Evolutionary conservation across 2,888 invertebrate genomes (phyloP), one percentile per base, ranked within the genome.

Genomic region (Mimachlamys varia): DNA sequence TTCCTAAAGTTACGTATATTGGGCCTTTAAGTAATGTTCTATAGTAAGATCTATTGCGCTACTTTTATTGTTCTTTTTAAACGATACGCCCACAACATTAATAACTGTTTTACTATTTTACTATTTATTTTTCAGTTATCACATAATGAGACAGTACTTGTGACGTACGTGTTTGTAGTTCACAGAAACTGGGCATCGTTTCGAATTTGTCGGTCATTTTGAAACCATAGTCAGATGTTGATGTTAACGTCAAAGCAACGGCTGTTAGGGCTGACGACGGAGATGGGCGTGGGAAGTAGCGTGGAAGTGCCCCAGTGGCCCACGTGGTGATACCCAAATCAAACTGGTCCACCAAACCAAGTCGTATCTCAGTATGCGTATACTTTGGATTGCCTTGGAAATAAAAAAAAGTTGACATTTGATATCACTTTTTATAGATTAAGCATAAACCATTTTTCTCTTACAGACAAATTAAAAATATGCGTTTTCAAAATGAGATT

Each of bases 341-440:
- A 33, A 76, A 76, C 76, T 76, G 27, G 33, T 76, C 33, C 27
- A 76, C 76, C 33, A 76, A 76, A 10, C 76, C 76, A 27, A 76
- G 27, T 7, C 76, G 76, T 7, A 76, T 76, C 33, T 27, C 0
- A 76, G 76, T 76, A 7, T 76, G 27, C 12, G 76, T 33, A 33
- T 76, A 76, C 76, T 76, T 76, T 33, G 76, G 76, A 76, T 76
- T 27, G 10, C 76, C 76, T 76, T 76, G 76, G 33, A 76, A 27
- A 62, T 62, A 27, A 0, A 62, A 58, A 22, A 53, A 17, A 1
- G 19, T 53, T 53, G 53, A 15, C 19, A 15, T 19, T 10, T 53
- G 1, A 5, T 7, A 44, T 44, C 3, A 44, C 44, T 44, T 44
- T 44, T 44, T 5, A 44, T n/a, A n/a, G n/a, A n/a, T 44, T 3